Evolutionary conservation across 2,797 vertebrate genomes (phyloP), one percentile per base, ranked within the genome.

Genomic region (Choloepus didactylus): DNA sequence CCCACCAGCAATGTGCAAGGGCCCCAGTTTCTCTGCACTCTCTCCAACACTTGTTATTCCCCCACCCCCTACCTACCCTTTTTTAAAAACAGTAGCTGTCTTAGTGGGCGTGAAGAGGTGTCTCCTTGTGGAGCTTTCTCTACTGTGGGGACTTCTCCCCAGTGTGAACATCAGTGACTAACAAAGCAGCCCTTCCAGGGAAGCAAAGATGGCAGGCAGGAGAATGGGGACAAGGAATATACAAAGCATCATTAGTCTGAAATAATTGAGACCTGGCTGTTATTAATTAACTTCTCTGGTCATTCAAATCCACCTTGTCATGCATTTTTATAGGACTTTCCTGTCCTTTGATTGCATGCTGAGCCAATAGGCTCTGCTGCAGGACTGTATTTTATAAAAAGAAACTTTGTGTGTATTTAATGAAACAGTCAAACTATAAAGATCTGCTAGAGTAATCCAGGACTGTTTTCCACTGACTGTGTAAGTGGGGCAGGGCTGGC

Each of bases 361-460:
- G 3, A 0, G 83, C 70, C 73, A 10, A 1, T 11, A 62, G 66
- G 31, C 23, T 84, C 44, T 62, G 54, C 72, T 35, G 51, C 64
- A 41, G 44, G 14, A 18, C 7, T 9, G 15, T 51, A 12, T 49
- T 9, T 29, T 31, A 31, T 18, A 51, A 31, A 29, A 14, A 49
- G 76, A 3, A 67, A 51, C 38, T 44, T 75, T 54, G 18, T 81
- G 27, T 1, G 38, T 27, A 9, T 4, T 23, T 46, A 38, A 29
- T 38, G 15, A 29, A 69, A 69, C 31, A 16, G 1, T 41, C 73
- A 25, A 35, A n/a, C 15, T 18, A 44, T 44, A 2, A 59, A 75
- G 56, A 29, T 19, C 15, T 25, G 49, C 11, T 4, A 6, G 49
- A 49, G 66, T 7, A n/a, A 3, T 0, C 64, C 41, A 0, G 3